Evolutionary conservation across 2,888 invertebrate species (phyloP), one percentile per base, ranked within the genome.

Genomic region (Hesperia comma): DNA sequence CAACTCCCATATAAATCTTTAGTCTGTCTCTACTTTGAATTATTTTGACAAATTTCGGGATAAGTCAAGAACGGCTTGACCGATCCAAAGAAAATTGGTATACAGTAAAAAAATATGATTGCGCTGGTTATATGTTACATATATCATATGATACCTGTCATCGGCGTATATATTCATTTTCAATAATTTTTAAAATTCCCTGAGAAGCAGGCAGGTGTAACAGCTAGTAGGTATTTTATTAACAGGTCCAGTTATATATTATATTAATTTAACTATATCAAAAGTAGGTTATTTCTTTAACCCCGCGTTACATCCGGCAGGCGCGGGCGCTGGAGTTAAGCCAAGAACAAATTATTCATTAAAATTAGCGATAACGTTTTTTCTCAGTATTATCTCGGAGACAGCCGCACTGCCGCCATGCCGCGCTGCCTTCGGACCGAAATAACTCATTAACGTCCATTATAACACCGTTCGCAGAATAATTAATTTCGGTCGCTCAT

Each of bases 301-400:
- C 49, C 49, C 19, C 19, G 46, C 21, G 33, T 56, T 40, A 63
- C 56, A 63, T 57, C 57, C 49, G 63, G 26, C 26, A 73, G 69
- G 73, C 69, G 75, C 75, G 81, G 80, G 82, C 69, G 75, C 75
- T 82, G 80, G 82, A 79, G 61, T 43, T 58, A 17, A 46, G 80
- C 82, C 82, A 83, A 74, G 41, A 67, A 75, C 67, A 70, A 74
- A 71, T 70, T 63, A 74, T 78, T 80, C 79, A 80, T 78, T 81
- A 79, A 75, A 75, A 73, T 63, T 49, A 55, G 69, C 70, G 75
- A 81, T 79, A 74, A 74, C 71, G 72, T 70, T 71, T 74, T 72
- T 76, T 77, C 79, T 71, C 77, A 79, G 73, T 68, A 78, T 75
- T 76, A 75, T 72, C 41, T 43, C 58, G 6, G 49, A 37, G 64